A percentile compares a stretch with the other conserved stretches of the same genome.
Conservation (phyloP, 2,113 vertebrate genomes). For the Pipa parva region DNA sequence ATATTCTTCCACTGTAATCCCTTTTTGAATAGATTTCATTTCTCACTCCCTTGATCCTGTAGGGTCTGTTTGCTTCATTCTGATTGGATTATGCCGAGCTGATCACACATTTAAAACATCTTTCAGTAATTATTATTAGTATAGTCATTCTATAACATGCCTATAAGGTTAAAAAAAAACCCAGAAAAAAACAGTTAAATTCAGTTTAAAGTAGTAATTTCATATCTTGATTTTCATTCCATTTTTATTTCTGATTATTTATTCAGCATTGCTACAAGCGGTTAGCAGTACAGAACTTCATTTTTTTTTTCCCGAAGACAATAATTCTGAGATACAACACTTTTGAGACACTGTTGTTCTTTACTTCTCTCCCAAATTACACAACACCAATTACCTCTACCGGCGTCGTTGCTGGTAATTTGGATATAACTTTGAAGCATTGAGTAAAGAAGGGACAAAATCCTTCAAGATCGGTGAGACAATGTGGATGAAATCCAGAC, state of each 20-base stretch:
- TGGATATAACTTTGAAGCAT: constrained; percentile 31
- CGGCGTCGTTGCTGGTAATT: constrained; percentile 33
- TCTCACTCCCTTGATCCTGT: no score
- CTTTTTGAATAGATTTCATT: no score
- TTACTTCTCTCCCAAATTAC: constrained; percentile 9
- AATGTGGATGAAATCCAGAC: constrained; percentile 35
- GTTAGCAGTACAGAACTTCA: constrained; percentile 15
- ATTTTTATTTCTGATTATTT: constrained; percentile 33
- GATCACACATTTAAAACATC: not conserved
- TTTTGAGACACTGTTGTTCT: constrained; percentile 11
- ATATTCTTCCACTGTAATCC: no score
- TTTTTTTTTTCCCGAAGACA: constrained; percentile 29
- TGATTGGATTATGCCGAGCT: no score
- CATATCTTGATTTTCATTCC: constrained; percentile 10
- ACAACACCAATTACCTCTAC: constrained; percentile 30
- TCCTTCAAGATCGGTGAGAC: constrained; percentile 27
- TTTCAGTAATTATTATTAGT: no score
- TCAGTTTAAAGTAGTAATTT: not conserved
- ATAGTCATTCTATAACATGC: no score
- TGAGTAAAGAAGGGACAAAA: constrained; percentile 34
- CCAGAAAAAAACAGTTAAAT: no score
- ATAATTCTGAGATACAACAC: constrained; percentile 24
- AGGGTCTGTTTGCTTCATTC: no score
- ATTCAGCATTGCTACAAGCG: not conserved
- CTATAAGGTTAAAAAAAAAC: no score